Base-by-base conservation (phyloP, 2,888 invertebrate genomes). In the Noctua comes region DNA sequence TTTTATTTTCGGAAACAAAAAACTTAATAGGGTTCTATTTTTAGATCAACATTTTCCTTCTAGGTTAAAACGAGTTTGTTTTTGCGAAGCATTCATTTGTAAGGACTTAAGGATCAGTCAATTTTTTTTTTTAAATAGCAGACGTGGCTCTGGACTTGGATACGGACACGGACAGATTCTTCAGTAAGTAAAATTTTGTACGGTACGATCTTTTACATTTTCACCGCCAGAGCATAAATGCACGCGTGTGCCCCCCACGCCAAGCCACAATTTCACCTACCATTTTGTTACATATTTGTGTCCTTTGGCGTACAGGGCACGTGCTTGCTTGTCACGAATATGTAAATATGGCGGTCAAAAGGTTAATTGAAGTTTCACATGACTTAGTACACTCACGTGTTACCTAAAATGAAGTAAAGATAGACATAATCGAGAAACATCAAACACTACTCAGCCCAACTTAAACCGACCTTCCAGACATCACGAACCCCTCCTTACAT, bases 401-500 rank as follows among this genome's bases (percentile, higher is more conserved):
- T 2, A 40, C 21, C 31, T 36, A 0, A 48, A 3, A 46, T 31
- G 4, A 18, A 31, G 13, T 21, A 31, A 1, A 43, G 13, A 10
- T 24, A 40, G 18, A 31, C 57, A 4, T 40, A n/a, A 40, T 59
- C 4, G 27, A 2, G 13, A 51, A 68, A 48, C 46, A 69, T 65
- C 62, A 68, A 66, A 51, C 65, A 48, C 5, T 27, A 18, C 8
- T 69, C 21, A 65, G 8, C 6, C 10, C 16, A n/a, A 36, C 36
- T 36, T 66, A 31, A 54, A n/a, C 4, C n/a, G 54, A 59, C 36
- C 54, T 62, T 72, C 24, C 24, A 66, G 65, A 68, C 48, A 18
- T 43, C n/a, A 68, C 21, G 68, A 76, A 73, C 21, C 73, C 21
- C 27, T 57, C 18, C 18, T 57, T 40, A 83, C 84, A 86, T 64